These are phyloP conservation scores for Chloropsis cyanopogon DNA, from an alignment of 2,113 vertebrate species.

Conservation along the genomic window DNA sequence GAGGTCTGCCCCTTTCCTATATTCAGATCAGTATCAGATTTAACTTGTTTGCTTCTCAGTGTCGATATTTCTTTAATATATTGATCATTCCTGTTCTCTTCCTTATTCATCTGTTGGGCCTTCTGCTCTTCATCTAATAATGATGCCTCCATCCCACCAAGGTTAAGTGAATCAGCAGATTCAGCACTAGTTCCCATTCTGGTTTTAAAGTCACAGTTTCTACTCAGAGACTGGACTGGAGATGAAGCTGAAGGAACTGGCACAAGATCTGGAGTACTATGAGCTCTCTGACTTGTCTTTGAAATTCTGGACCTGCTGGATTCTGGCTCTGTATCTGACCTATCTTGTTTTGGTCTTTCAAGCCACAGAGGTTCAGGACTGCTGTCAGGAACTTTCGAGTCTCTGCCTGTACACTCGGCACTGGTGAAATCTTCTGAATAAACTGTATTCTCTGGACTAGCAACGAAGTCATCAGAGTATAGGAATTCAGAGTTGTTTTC, in stretches of 20 bases:
- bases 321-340: constrained; percentile 43
- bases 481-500: constrained; percentile 58
- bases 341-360: constrained; percentile 11
- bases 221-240: constrained; percentile 72
- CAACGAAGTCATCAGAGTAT: constrained; percentile 68
- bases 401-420: constrained; percentile 62
- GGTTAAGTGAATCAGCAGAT: constrained; percentile 14
- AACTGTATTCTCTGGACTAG: constrained; percentile 59
- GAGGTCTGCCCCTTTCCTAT: constrained; percentile 11
- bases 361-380: constrained; percentile 59
- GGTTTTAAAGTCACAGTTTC: constrained; percentile 50
- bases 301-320: constrained; percentile 30
- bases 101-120: not conserved
- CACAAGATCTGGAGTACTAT: constrained; percentile 45
- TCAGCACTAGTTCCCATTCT: constrained; percentile 58
- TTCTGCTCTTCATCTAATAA: not conserved
- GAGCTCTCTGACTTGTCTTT: constrained; percentile 47
- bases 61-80: not conserved
- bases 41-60: not conserved
- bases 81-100: not conserved
- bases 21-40: not conserved
- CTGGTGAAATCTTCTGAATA: constrained; percentile 83
- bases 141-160: not conserved
- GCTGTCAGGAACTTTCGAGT: constrained; percentile 44
- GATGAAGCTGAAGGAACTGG: constrained; percentile 76